Conservation (phyloP, 2,888 invertebrate genomes). For the Ecliptopera silaceata region DNA sequence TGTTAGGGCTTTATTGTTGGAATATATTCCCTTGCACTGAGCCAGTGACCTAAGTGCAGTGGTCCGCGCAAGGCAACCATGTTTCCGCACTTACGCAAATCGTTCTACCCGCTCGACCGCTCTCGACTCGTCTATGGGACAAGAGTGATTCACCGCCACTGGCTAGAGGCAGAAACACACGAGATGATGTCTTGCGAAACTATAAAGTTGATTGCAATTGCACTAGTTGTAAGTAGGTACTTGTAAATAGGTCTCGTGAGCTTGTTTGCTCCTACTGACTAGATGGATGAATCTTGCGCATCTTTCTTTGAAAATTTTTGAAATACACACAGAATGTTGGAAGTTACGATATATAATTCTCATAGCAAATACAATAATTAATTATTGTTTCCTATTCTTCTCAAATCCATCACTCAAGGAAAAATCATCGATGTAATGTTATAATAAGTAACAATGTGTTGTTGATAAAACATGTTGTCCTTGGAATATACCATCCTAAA, state of each 20-base stretch:
- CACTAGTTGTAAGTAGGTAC: slow-evolving; percentile 27
- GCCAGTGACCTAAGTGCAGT: slow-evolving; percentile 42
- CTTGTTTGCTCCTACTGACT: slow-evolving; percentile 21
- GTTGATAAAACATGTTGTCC: slow-evolving; percentile 17
- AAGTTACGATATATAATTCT: not conserved
- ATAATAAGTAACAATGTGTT: slow-evolving; percentile 9
- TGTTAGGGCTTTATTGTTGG: slow-evolving; percentile 20
- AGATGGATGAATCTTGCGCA: slow-evolving; percentile 13
- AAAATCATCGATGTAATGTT: slow-evolving; percentile 19
- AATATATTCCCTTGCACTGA: slow-evolving; percentile 21
- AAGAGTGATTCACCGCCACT: slow-evolving; percentile 45
- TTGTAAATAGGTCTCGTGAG: slow-evolving; percentile 29
- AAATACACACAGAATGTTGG: not conserved
- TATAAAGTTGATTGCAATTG: slow-evolving; percentile 43
- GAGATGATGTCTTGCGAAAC: slow-evolving; percentile 47
- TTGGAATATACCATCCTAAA: slow-evolving; percentile 17
- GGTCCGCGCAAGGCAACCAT: slow-evolving; percentile 48
- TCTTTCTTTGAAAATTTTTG: not conserved
- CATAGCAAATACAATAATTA: slow-evolving; percentile 3
- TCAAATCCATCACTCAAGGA: slow-evolving; percentile 19
- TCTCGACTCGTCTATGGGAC: slow-evolving; percentile 41
- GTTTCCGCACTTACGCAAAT: slow-evolving; percentile 56
- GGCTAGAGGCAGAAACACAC: slow-evolving; percentile 37
- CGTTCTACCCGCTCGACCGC: slow-evolving; percentile 41
- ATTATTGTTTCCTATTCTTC: slow-evolving; percentile 5